Base-by-base conservation (phyloP, 2,113 vertebrate species). In the Callaeas wilsoni region DNA sequence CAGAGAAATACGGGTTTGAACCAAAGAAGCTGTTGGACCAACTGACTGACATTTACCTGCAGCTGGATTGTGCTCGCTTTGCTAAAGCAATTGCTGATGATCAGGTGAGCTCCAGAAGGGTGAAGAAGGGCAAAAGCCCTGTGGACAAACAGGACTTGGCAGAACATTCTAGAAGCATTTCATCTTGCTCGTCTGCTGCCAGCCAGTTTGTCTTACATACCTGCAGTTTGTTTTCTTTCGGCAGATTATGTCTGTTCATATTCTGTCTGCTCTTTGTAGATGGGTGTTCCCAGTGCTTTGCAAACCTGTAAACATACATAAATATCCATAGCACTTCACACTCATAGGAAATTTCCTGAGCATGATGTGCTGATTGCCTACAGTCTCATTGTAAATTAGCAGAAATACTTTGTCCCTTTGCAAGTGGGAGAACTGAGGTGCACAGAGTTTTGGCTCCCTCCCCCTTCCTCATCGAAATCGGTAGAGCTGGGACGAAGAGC, bases 11-110 rank as follows among this genome's bases (percentile, higher is more conserved):
- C 0, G 99, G 99, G 53, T 99, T 99, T 97, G 99, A 99, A 98
- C 99, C 99, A 97, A 99, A 99, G 98, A 99, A 99, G 98, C 99
- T 99, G 79, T 95, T 99, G 97, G 99, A 99, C 98, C 99, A 99
- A 96, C 98, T 99, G 90, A 99, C 99, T 0, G 99, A 99, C 92
- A 99, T 99, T 95, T 99, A 99, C 82, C 95, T 99, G 81, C 99
- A 99, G 97, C 98, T 99, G 41, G 99, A 99, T 97, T 99, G 99
- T 79, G 98, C 99, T 59, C 98, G 99, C 69, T 99, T 99, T 73
- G 99, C 99, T 59, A 99, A 99, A 97, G 99, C 99, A 53, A 99
- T 99, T 69, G 99, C 99, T 49, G 99, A 99, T 27, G 99, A 99
- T 96, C 99, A 99, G 99, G 99, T 99, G 94, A 91, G 98, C 90